Evolutionary conservation across 2,797 vertebrate species (phyloP).

Genomic region (Danio tinwini): DNA sequence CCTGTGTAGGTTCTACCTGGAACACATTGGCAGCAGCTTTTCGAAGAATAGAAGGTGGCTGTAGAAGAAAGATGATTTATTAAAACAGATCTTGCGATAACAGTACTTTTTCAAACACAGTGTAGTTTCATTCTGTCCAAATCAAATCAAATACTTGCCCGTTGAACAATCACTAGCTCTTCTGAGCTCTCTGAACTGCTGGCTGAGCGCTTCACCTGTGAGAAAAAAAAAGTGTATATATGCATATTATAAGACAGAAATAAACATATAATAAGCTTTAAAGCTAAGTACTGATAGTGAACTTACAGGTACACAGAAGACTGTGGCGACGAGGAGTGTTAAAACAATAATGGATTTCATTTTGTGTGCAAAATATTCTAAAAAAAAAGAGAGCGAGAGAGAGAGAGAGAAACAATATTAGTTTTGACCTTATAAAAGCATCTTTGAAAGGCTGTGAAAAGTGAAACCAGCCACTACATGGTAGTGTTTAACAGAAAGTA

Average conservation of each 20-base stretch:
- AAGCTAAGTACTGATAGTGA: not conserved
- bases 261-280: not conserved
- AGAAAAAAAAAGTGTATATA: not conserved
- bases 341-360: constrained; percentile 81
- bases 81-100: not conserved
- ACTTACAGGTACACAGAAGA: constrained; percentile 78
- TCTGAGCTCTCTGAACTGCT: constrained; percentile 82
- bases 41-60: constrained; percentile 50
- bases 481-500: not conserved
- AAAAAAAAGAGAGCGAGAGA: not conserved
- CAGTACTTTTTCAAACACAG: not conserved
- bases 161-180: constrained; percentile 66
- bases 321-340: constrained; percentile 76
- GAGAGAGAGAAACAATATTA: not conserved
- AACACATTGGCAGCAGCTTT: constrained; percentile 39
- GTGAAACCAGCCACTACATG: not conserved
- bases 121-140: not conserved
- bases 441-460: not conserved
- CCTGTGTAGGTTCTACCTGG: constrained; percentile 61
- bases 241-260: not conserved
- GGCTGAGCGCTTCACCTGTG: constrained; percentile 69
- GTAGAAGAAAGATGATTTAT: constrained; percentile 54
- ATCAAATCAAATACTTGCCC: constrained; percentile 27
- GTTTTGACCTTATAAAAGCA: not conserved
- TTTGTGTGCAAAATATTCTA: constrained; percentile 59